Evolutionary conservation across 2,797 vertebrate genomes (phyloP).

Genomic region (Discoglossus pictus): DNA sequence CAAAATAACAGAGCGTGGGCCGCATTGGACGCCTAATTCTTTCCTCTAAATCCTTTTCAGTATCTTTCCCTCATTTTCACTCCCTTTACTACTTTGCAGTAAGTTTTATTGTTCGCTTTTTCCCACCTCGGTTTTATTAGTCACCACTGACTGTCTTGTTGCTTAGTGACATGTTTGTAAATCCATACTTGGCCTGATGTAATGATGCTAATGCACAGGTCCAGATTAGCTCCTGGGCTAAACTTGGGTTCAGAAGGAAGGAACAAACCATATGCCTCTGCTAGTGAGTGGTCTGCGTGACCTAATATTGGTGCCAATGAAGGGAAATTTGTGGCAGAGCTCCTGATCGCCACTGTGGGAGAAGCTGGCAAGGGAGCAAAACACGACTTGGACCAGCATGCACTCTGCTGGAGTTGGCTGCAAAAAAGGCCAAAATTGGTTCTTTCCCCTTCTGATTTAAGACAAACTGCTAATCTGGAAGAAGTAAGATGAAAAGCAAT

Average conservation of each 20-base stretch:
- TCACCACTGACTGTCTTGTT: slow-evolving; percentile 29
- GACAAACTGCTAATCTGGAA: slow-evolving; percentile 17
- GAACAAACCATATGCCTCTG: slow-evolving; percentile 35
- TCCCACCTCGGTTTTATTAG: slow-evolving; percentile 5
- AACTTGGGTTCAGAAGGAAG: slow-evolving; percentile 29
- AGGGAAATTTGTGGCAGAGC: slow-evolving; percentile 18
- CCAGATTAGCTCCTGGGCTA: slow-evolving; percentile 41
- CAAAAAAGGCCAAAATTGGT: slow-evolving; percentile 25
- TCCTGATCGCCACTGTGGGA: slow-evolving; percentile 39
- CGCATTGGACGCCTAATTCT: background rate
- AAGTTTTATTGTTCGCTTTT: background rate
- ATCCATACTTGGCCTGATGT: slow-evolving; percentile 34
- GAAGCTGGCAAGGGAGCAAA: slow-evolving; percentile 35
- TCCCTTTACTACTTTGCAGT: background rate
- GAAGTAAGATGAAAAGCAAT: slow-evolving; percentile 4
- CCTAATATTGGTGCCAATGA: slow-evolving; percentile 27
- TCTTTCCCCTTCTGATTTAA: slow-evolving; percentile 13
- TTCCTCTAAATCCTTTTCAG: background rate
- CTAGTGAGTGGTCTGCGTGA: slow-evolving; percentile 23
- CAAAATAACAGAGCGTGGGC: slow-evolving; percentile 16
- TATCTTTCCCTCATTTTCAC: background rate
- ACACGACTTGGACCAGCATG: slow-evolving; percentile 36
- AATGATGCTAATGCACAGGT: slow-evolving; percentile 20
- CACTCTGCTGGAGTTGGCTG: slow-evolving; percentile 28
- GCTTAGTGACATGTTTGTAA: slow-evolving; percentile 41